Conservation (phyloP, 2,113 vertebrate genomes). For the Lophura nycthemera region DNA sequence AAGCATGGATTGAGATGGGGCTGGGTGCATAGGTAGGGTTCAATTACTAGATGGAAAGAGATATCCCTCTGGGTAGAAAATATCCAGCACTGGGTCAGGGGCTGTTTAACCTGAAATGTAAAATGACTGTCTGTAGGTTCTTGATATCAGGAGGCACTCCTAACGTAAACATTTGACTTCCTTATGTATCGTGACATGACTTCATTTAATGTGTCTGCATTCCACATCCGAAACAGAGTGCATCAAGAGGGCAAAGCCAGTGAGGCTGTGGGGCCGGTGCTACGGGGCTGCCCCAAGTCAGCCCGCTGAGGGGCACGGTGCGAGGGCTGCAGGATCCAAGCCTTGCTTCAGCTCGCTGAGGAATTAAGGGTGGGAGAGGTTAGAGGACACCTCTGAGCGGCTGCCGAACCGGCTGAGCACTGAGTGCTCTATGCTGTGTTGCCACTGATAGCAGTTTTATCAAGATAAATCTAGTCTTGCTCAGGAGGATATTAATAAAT, state of each 20-base stretch:
- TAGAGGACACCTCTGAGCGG: neutral
- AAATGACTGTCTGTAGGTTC: neutral
- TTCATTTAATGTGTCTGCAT: neutral
- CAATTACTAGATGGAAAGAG: neutral
- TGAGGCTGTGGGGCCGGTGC: neutral
- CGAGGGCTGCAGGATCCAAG: neutral
- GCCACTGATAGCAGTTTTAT: constrained; percentile 78
- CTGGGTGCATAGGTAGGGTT: neutral
- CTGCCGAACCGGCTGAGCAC: neutral
- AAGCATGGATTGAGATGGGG: neutral
- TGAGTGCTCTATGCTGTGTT: constrained; percentile 60
- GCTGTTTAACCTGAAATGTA: neutral
- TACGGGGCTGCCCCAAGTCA: neutral
- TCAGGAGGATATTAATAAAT: constrained; percentile 89
- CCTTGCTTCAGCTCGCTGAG: constrained; percentile 33
- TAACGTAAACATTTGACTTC: neutral
- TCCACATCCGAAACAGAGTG: neutral
- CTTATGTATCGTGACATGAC: neutral
- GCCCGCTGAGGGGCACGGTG: neutral
- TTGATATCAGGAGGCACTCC: neutral
- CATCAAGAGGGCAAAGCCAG: accelerated
- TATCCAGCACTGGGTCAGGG: neutral
- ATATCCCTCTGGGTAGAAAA: neutral
- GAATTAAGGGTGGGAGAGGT: constrained; percentile 70
- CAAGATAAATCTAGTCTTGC: constrained; percentile 85